Conservation (phyloP, 2,797 vertebrate genomes). For the Enteromius radiatus region DNA sequence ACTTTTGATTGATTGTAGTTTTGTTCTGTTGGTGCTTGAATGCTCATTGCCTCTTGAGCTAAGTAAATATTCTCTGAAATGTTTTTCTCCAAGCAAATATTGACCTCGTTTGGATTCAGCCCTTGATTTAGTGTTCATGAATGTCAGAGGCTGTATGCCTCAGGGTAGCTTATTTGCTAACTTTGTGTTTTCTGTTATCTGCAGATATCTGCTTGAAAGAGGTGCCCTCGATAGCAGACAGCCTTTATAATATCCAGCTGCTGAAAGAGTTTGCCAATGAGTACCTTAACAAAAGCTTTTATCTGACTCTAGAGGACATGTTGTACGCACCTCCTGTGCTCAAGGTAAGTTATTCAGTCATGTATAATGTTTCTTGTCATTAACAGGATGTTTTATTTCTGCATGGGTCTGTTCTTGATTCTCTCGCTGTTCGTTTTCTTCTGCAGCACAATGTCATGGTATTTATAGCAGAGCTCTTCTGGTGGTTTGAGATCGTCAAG, state of each 20-base stretch:
- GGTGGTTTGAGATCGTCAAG: constrained; percentile 98
- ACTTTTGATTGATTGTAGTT: background rate
- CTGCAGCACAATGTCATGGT: constrained; percentile 95
- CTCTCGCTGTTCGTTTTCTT: background rate
- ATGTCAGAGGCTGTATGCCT: constrained; percentile 2
- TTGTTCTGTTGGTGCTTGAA: background rate
- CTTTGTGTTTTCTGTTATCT: constrained; percentile 53
- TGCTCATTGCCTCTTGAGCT: background rate
- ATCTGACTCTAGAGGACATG: constrained; percentile 94
- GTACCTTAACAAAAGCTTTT: constrained; percentile 94
- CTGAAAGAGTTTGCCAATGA: constrained; percentile 91
- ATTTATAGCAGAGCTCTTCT: constrained; percentile 97
- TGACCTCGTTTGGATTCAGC: constrained; percentile 8
- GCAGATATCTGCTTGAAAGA: constrained; percentile 97
- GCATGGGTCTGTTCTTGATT: background rate
- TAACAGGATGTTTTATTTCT: background rate
- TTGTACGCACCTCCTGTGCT: constrained; percentile 92
- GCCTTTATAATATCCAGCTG: constrained; percentile 94
- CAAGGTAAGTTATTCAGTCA: constrained; percentile 81
- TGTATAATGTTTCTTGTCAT: constrained; percentile 1
- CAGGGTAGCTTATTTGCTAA: constrained; percentile 25
- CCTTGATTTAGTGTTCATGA: constrained; percentile 11
- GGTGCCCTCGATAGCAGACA: constrained; percentile 92
- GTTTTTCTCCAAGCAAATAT: constrained; percentile 25
- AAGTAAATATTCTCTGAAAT: background rate